These are phyloP conservation scores for Strigamia crassipes DNA, from an alignment of 2,888 invertebrate species.

Conservation along the genomic window DNA sequence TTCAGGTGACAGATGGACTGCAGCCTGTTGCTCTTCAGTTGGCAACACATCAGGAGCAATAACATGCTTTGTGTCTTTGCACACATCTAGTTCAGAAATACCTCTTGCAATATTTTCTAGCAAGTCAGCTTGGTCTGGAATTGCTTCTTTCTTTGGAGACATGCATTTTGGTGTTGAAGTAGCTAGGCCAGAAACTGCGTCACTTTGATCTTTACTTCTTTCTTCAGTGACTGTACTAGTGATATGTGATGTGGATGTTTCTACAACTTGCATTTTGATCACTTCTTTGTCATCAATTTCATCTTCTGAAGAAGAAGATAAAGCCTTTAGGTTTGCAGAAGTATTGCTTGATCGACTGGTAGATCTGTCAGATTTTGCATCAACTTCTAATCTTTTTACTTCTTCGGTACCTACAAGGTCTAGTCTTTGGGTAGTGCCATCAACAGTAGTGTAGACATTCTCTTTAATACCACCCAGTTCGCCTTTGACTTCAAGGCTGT, in stretches of 20 bases:
- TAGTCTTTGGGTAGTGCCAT: conserved; percentile 45
- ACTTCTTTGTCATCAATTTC: not conserved
- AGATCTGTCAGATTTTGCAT: conserved; percentile 3
- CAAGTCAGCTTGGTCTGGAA: not conserved
- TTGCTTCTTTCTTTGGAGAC: not conserved
- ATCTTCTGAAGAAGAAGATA: not conserved
- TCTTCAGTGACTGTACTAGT: not conserved
- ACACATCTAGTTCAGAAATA: not conserved
- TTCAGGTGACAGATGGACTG: conserved; percentile 36
- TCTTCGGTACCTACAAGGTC: conserved; percentile 34
- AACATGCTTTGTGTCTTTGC: not conserved
- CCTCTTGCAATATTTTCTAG: not conserved
- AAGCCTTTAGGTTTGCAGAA: not conserved
- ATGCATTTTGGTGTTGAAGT: conserved; percentile 29
- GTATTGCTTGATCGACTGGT: not conserved
- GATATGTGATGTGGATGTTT: not conserved
- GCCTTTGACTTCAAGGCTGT: not conserved
- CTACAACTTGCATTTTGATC: not conserved
- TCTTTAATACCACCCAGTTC: conserved; percentile 36
- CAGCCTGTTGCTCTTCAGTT: conserved; percentile 33
- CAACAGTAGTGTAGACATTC: conserved; percentile 44
- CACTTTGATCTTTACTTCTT: not conserved
- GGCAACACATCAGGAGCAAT: conserved; percentile 4
- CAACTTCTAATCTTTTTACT: conserved; percentile 23
- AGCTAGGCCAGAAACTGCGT: not conserved